Conservation (phyloP, 1,140 invertebrate genomes). For the Sycophila sp. region DNA sequence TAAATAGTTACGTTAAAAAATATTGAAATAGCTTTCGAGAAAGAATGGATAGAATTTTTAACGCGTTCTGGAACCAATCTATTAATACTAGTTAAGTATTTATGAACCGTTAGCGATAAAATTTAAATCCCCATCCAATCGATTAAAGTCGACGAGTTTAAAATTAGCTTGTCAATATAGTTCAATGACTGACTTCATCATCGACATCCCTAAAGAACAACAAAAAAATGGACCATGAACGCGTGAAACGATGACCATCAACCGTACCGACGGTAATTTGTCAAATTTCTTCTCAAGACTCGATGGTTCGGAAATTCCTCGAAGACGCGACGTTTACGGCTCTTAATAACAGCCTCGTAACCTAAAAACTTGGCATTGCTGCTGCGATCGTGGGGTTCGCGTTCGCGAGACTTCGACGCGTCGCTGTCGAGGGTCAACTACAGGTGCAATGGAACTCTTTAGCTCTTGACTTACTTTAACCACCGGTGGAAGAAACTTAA, state of each 20-base stretch:
- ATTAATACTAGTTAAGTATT: not conserved
- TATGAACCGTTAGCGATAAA: not conserved
- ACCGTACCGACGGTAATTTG: no score
- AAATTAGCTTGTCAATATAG: not conserved
- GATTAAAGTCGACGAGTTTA: not conserved
- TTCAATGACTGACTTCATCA: not conserved
- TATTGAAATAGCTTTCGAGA: not conserved
- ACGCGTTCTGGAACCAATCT: not conserved
- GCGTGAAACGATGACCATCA: no score
- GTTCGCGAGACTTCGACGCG: no score
- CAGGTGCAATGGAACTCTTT: not conserved
- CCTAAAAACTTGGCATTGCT: slow-evolving; percentile 16
- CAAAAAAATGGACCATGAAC: not conserved
- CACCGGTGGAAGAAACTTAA: no score
- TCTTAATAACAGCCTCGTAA: not conserved
- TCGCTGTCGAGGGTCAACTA: no score
- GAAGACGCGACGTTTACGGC: no score
- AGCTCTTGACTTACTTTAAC: not conserved
- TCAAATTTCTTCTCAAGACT: not conserved
- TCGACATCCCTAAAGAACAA: not conserved
- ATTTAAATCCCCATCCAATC: not conserved
- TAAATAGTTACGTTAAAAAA: not conserved
- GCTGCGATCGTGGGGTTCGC: no score
- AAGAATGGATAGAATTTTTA: no score
- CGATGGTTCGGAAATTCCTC: no score